Conservation (phyloP, 1,140 invertebrate species). For the Heterodera schachtii region DNA sequence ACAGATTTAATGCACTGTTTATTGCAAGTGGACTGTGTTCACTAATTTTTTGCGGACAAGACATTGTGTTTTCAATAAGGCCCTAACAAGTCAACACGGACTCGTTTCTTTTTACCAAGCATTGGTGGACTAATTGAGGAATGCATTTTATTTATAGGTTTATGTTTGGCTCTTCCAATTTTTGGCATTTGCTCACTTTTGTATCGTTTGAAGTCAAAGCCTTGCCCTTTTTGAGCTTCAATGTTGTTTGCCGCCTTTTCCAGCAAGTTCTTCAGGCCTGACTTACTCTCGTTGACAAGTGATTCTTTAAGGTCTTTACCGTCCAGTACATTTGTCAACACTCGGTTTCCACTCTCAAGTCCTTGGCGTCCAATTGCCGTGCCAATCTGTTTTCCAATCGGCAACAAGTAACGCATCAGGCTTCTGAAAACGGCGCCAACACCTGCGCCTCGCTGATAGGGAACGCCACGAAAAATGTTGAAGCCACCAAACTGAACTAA, state of each 20-base stretch:
- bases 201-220: slow-evolving; percentile 20
- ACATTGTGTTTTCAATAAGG: slow-evolving; percentile 22
- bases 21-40: slow-evolving; percentile 25
- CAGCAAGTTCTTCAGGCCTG: neutral
- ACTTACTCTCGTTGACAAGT: neutral
- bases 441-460: neutral
- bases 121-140: neutral
- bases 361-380: slow-evolving; percentile 2
- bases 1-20: slow-evolving; percentile 20
- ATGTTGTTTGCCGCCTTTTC: neutral
- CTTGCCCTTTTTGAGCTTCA: slow-evolving; percentile 7
- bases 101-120: neutral
- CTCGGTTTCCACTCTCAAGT: slow-evolving; percentile 4
- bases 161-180: neutral
- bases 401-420: neutral
- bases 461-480: slow-evolving; percentile 1
- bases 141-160: slow-evolving; percentile 21
- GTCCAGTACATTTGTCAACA: slow-evolving; percentile 1
- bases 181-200: too few relatives aligned
- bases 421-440: slow-evolving; percentile 7
- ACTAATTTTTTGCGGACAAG: slow-evolving; percentile 26
- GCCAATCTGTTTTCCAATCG: slow-evolving; percentile 7
- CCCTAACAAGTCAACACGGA: slow-evolving; percentile 25
- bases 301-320: slow-evolving; percentile 17
- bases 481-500: slow-evolving; percentile 9